These are phyloP conservation scores for Drosophila buzzatii DNA, from an alignment of 2,888 invertebrate species.

Conservation along the genomic window DNA sequence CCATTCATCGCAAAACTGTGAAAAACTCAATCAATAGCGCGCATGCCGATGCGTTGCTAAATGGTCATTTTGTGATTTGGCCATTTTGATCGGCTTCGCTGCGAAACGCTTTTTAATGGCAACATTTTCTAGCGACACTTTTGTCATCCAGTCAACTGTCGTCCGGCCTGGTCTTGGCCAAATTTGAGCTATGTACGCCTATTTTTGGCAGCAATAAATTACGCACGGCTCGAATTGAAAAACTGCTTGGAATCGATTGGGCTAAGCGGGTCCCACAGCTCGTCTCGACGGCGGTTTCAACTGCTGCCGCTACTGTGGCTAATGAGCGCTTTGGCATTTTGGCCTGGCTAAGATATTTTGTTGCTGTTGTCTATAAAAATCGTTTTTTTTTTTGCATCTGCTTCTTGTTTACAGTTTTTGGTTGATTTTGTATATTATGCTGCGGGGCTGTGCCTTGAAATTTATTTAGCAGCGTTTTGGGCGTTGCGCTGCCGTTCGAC, in stretches of 20 bases:
- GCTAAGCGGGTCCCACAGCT: constrained; percentile 51
- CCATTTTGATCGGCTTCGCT: constrained; percentile 26
- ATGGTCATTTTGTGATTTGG: constrained; percentile 60
- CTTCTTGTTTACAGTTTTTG: constrained; percentile 3
- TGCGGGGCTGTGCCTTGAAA: constrained; percentile 40
- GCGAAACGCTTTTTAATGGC: constrained; percentile 36
- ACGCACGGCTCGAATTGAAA: constrained; percentile 62
- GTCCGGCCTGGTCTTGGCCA: constrained; percentile 42
- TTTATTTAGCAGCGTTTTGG: constrained; percentile 76
- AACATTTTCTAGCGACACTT: constrained; percentile 69
- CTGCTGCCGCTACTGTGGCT: constrained; percentile 30
- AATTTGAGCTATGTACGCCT: constrained; percentile 44
- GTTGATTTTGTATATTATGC: constrained; percentile 13
- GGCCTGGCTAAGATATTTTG: constrained; percentile 59
- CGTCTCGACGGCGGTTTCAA: constrained; percentile 5
- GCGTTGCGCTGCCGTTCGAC: constrained; percentile 62
- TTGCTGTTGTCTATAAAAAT: constrained; percentile 55
- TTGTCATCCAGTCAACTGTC: constrained; percentile 30
- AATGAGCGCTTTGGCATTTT: constrained; percentile 79
- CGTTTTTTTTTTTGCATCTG: constrained; percentile 10
- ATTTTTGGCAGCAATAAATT: constrained; percentile 75
- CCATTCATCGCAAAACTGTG: constrained; percentile 64
- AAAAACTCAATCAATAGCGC: constrained; percentile 76
- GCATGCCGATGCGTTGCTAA: constrained; percentile 77
- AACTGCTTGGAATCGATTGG: constrained; percentile 30